Percentiles rank a stretch among this genome's conserved stretches.
Conservation (phyloP, 2,113 vertebrate species). For the Notothenia rossii region DNA sequence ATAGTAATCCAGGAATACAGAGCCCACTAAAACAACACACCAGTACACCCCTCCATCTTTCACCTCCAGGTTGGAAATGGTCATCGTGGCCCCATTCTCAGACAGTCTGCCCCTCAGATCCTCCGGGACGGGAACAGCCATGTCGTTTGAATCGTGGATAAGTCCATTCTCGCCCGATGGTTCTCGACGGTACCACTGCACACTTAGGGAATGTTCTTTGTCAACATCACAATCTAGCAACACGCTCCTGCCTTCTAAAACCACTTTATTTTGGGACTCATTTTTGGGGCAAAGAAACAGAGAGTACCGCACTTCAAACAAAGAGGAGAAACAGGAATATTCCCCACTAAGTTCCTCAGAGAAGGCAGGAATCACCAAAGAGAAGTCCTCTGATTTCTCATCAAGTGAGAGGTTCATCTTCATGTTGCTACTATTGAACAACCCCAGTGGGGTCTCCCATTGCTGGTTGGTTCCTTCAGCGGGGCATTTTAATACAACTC, state of each 20-base stretch:
- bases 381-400: constrained; percentile 34
- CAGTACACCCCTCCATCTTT: constrained; percentile 67
- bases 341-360: constrained; percentile 53
- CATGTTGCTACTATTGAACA: constrained; percentile 15
- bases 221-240: constrained; percentile 47
- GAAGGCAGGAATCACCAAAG: constrained; percentile 68
- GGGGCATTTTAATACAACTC: constrained; percentile 65
- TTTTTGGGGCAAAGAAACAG: constrained; percentile 70
- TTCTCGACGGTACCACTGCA: constrained; percentile 73
- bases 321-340: constrained; percentile 72
- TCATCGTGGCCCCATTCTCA: constrained; percentile 41
- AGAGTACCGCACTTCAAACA: constrained; percentile 45
- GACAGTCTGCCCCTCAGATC: constrained; percentile 57
- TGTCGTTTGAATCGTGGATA: constrained; percentile 48
- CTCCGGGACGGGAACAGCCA: constrained; percentile 24
- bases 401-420: constrained; percentile 43
- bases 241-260: neutral
- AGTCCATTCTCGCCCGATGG: constrained; percentile 22
- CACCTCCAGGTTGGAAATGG: constrained; percentile 31
- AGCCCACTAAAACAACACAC: constrained; percentile 61
- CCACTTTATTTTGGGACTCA: neutral
- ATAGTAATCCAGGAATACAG: neutral
- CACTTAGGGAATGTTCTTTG: neutral
- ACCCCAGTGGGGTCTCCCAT: constrained; percentile 80
- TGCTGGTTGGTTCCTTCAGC: constrained; percentile 33